phyloP scores from a whole-genome alignment of 2,888 invertebrate genomes.

The Busseola fusca region DNA sequence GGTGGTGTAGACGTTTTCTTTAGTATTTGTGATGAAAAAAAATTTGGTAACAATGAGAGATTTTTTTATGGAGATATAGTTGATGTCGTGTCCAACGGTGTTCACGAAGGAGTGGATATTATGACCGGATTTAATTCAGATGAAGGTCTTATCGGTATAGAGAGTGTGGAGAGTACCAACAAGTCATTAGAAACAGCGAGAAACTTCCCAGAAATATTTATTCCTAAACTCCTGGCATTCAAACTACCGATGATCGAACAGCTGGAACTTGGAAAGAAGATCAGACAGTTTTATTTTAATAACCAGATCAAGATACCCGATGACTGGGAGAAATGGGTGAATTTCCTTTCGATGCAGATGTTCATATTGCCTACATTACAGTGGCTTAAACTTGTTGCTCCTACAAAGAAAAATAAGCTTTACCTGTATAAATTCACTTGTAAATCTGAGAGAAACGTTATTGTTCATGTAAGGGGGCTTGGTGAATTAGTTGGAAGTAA shows the following conservation, averaged over 20 bases:
- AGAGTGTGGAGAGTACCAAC: slow-evolving; percentile 21
- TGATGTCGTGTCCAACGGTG: slow-evolving; percentile 81
- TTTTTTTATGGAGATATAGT: slow-evolving; percentile 68
- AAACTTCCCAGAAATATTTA: slow-evolving; percentile 54
- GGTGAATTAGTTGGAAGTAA: slow-evolving; percentile 43
- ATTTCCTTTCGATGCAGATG: slow-evolving; percentile 51
- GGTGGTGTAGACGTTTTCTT: slow-evolving; percentile 44
- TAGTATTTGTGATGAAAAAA: slow-evolving; percentile 66
- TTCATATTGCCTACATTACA: slow-evolving; percentile 59
- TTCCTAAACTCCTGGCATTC: slow-evolving; percentile 45
- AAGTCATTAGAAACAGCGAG: slow-evolving; percentile 23
- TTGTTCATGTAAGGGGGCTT: slow-evolving; percentile 47
- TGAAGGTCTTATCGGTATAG: slow-evolving; percentile 87
- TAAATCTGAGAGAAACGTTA: slow-evolving; percentile 66
- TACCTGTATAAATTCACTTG: slow-evolving; percentile 69
- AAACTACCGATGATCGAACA: slow-evolving; percentile 53
- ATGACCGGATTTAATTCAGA: slow-evolving; percentile 91
- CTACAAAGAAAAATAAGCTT: slow-evolving; percentile 59
- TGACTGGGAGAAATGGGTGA: slow-evolving; percentile 57
- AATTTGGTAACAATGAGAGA: slow-evolving; percentile 67
- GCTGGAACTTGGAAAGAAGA: slow-evolving; percentile 60
- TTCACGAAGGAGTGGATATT: slow-evolving; percentile 88
- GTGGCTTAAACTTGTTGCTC: slow-evolving; percentile 60
- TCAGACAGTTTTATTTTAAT: slow-evolving; percentile 64
- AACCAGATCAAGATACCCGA: slow-evolving; percentile 49